Percentiles rank a stretch among this genome's conserved stretches.
phyloP scores from a whole-genome alignment of 2,888 invertebrate species.

The Patella ulyssiponensis region DNA sequence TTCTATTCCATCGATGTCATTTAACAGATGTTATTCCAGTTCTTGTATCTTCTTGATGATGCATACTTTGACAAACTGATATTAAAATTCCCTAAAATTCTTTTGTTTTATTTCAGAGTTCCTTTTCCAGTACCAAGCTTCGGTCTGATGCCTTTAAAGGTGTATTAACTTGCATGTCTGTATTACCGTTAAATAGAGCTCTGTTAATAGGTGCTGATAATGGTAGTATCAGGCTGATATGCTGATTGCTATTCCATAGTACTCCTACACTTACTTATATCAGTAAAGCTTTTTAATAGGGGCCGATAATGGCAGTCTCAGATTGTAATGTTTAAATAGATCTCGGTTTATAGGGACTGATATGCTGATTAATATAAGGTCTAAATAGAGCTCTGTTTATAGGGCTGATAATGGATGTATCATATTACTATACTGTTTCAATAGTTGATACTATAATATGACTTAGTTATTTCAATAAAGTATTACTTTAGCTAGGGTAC shows the following conservation, averaged over 20 bases:
- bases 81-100: neutral
- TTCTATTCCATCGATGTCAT: neutral
- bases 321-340: slow-evolving; percentile 80
- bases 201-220: slow-evolving; percentile 93
- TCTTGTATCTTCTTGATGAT: no score
- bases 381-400: slow-evolving; percentile 81
- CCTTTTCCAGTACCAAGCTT: slow-evolving; percentile 86
- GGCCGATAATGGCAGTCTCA: slow-evolving; percentile 86
- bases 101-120: slow-evolving; percentile 73
- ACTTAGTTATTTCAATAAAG: no score
- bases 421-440: slow-evolving; percentile 66
- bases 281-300: slow-evolving; percentile 92
- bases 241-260: slow-evolving; percentile 30
- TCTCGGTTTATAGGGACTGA: slow-evolving; percentile 84
- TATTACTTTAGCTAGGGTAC: no score
- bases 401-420: slow-evolving; percentile 89
- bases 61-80: neutral
- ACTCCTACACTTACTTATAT: slow-evolving; percentile 65
- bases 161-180: slow-evolving; percentile 89
- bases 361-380: slow-evolving; percentile 50
- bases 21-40: neutral
- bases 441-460: no score
- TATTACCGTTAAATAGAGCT: slow-evolving; percentile 90
- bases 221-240: slow-evolving; percentile 77
- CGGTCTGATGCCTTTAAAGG: slow-evolving; percentile 92